These are phyloP conservation scores for Oxystoma pomonae DNA, from an alignment of 2,888 invertebrate species.

Conservation along the genomic window DNA sequence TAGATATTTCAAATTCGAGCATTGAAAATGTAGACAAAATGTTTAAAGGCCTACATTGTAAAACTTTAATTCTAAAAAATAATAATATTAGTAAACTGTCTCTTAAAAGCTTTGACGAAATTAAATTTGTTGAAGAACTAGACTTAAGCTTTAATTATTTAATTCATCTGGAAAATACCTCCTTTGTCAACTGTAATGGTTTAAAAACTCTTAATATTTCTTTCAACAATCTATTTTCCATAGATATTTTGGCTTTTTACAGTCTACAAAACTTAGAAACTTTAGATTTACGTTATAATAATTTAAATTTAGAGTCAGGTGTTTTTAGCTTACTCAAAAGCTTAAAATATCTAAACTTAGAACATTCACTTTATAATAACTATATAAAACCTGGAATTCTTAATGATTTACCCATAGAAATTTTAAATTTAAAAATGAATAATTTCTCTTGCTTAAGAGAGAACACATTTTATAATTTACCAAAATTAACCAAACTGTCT, in stretches of 20 bases:
- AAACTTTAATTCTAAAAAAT: neutral
- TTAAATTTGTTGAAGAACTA: neutral
- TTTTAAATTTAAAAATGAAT: neutral
- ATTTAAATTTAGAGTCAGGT: neutral
- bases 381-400: too few species aligned
- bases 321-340: neutral
- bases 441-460: neutral
- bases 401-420: slow-evolving; percentile 3
- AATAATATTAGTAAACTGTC: neutral
- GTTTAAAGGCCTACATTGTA: neutral
- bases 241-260: slow-evolving; percentile 3
- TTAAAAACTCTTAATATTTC: slow-evolving; percentile 3
- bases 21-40: neutral
- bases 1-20: neutral
- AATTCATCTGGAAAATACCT: neutral
- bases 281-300: slow-evolving; percentile 8
- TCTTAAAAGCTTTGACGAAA: neutral
- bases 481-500: neutral
- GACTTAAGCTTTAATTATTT: slow-evolving; percentile 9
- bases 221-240: neutral
- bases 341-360: neutral
- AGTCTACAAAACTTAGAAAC: neutral
- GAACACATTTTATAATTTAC: neutral
- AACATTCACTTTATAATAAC: too few species aligned
- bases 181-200: slow-evolving; percentile 1